Conservation (phyloP, 2,797 vertebrate genomes). For the Thripadectes ignobilis region DNA sequence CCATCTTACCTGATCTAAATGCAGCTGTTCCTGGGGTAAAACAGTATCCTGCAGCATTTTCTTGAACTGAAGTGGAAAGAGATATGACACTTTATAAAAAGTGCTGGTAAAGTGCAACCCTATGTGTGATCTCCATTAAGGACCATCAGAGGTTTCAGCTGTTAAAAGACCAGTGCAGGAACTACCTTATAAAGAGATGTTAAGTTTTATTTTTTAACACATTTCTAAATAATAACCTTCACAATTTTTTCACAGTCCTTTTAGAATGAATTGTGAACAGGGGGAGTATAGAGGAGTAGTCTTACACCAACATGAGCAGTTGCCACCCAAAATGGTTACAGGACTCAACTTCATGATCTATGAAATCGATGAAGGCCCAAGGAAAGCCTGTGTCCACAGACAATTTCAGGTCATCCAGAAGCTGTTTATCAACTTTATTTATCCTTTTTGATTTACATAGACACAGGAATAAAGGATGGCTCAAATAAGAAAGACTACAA, state of each 20-base stretch:
- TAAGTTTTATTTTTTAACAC: neutral
- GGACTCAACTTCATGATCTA: neutral
- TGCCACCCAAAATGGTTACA: neutral
- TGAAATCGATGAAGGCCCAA: neutral
- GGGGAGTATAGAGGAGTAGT: neutral
- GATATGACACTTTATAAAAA: neutral
- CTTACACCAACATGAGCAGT: neutral
- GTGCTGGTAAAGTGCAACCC: neutral
- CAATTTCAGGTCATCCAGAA: neutral
- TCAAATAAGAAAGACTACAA: neutral
- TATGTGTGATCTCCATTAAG: accelerated
- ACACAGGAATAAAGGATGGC: neutral
- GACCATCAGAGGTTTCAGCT: neutral
- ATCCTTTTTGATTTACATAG: neutral
- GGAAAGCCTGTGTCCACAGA: neutral
- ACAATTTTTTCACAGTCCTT: neutral
- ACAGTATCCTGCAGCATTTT: neutral
- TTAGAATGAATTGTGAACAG: neutral
- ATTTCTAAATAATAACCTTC: neutral
- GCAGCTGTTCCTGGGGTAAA: neutral
- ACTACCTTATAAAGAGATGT: neutral
- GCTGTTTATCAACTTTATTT: neutral
- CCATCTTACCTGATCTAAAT: neutral
- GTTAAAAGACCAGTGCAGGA: neutral
- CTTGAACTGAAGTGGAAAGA: neutral